Evolutionary conservation across 2,113 vertebrate genomes (phyloP).

Genomic region (Myrmophylax atrothorax): DNA sequence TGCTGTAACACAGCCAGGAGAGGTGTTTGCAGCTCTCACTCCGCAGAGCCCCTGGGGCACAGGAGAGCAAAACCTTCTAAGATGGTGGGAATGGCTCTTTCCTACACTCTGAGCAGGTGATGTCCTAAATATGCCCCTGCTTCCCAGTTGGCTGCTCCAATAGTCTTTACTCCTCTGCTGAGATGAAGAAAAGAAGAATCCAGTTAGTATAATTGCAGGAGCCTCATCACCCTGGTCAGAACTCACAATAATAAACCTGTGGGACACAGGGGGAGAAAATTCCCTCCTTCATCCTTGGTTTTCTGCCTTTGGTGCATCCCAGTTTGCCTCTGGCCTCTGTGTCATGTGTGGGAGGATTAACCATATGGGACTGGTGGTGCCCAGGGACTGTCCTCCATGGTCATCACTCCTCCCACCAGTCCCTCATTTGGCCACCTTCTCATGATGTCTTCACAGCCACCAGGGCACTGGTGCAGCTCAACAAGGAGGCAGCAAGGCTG

Average conservation of each 20-base stretch:
- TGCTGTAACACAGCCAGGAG: neutral
- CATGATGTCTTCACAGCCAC: accelerated
- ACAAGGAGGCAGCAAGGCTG: neutral
- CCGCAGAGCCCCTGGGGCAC: neutral
- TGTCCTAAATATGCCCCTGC: neutral
- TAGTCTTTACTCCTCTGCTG: neutral
- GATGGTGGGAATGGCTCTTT: neutral
- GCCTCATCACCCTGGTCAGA: neutral
- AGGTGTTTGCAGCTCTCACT: neutral
- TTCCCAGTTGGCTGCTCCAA: neutral
- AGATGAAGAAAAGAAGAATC: neutral
- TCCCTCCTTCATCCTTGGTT: neutral
- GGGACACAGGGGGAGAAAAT: neutral
- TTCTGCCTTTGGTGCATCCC: neutral
- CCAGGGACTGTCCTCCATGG: neutral
- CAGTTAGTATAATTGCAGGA: neutral
- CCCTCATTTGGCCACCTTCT: neutral
- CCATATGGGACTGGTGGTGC: neutral
- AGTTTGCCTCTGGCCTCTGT: neutral
- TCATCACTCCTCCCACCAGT: too few relatives aligned
- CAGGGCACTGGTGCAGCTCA: neutral
- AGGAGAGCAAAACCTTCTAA: neutral
- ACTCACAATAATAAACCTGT: neutral
- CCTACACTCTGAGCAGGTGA: neutral
- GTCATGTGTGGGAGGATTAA: neutral